phyloP scores from a whole-genome alignment of 1,140 invertebrate species.

The Goniozus legneri region DNA sequence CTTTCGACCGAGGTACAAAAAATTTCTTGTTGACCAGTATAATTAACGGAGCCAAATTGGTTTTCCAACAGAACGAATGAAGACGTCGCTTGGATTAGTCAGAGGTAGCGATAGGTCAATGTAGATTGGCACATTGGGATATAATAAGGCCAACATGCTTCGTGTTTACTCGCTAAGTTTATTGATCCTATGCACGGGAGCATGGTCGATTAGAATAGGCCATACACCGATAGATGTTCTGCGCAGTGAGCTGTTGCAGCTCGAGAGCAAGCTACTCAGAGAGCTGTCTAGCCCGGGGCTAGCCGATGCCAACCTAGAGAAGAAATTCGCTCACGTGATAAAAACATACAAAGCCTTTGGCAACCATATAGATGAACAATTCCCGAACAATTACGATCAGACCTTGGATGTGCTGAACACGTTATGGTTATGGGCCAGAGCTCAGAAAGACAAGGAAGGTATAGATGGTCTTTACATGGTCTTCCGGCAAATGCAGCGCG shows the following conservation, averaged over 20 bases:
- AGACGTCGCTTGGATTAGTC: no score
- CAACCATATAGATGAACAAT: slow-evolving; percentile 42
- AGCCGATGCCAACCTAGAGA: background rate
- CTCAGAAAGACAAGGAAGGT: slow-evolving; percentile 53
- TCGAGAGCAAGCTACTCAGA: slow-evolving; percentile 38
- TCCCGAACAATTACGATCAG: slow-evolving; percentile 33
- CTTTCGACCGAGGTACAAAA: no score
- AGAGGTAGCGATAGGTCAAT: no score
- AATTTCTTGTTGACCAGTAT: no score
- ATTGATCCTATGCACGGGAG: slow-evolving; percentile 2
- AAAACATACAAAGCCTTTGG: slow-evolving; percentile 57
- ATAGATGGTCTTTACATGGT: slow-evolving; percentile 60
- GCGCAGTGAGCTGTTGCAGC: slow-evolving; percentile 55
- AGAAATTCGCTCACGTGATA: slow-evolving; percentile 46
- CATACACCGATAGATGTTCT: slow-evolving; percentile 52
- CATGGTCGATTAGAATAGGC: background rate
- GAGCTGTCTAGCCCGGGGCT: slow-evolving; percentile 8
- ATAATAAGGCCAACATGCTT: no score
- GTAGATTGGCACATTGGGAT: no score
- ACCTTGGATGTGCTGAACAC: slow-evolving; percentile 46
- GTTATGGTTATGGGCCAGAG: slow-evolving; percentile 58
- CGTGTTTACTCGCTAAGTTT: background rate
- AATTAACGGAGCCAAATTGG: no score
- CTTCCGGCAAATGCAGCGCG: slow-evolving; percentile 55
- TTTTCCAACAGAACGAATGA: no score